Evolutionary conservation across 2,797 vertebrate species (phyloP), one percentile per base, ranked within the genome.

Genomic region (Liparis tanakae): DNA sequence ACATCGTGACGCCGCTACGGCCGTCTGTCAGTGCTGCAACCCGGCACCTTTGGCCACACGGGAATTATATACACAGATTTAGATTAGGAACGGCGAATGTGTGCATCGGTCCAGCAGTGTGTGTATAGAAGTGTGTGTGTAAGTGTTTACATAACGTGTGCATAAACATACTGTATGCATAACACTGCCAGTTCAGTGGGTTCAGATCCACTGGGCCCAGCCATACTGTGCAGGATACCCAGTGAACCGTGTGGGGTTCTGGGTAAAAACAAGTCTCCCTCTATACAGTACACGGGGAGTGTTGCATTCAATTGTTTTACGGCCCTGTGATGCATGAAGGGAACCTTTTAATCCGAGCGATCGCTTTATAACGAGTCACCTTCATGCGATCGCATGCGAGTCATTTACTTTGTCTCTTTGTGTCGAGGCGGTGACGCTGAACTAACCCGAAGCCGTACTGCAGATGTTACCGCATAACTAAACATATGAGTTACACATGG

Each of bases 141-240:
- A n/a, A 30, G 25, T 30, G 25, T 30, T 30, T 30, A 30, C 25
- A 30, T 30, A 30, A 30, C n/a, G 22, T 25, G 33, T 74, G 20
- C 30, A 78, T 74, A 56, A 74, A 50, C 33, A 36, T 17, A 43
- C 50, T 10, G 22, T 56, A 59, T 71, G 54, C 58, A 63, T 18
- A 65, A 55, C 36, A 20, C 53, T 65, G 61, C 9, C 51, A 70
- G 65, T 71, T 86, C 68, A 80, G 39, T 76, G 53, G 43, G 33
- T 69, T 81, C 61, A 22, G 71, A 22, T 76, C 66, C 77, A 56
- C 74, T 5, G 33, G 30, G 54, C 1, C 58, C 59, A 20, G 33
- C 10, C 30, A 10, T 30, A 63, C 68, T 70, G 36, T 51, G 55
- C 72, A 54, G 36, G 25, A 14, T 41, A 63, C 10, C n/a, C 60